A percentile compares a stretch with the other conserved stretches of the same genome.
These are phyloP conservation scores for Amazona finschi DNA, from an alignment of 2,797 vertebrate species.

Conservation along the genomic window DNA sequence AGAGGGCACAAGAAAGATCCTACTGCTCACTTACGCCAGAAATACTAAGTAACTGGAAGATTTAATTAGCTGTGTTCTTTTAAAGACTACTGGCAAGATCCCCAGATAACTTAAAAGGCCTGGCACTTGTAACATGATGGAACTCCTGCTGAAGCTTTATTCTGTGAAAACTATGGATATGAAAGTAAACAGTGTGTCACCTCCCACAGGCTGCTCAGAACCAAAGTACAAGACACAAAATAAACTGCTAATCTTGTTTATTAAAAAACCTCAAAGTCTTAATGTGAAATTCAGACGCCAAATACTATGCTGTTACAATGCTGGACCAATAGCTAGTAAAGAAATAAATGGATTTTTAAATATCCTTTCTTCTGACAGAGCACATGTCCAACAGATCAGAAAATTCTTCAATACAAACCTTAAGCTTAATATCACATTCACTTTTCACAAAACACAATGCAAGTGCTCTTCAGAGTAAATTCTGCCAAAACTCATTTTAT, in stretches of 20 bases:
- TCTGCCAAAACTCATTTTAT: background rate
- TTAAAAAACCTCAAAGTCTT: background rate
- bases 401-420: background rate
- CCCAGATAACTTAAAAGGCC: constrained; percentile 49
- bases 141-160: background rate
- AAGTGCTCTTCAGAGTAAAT: background rate
- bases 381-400: background rate
- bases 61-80: constrained; percentile 66
- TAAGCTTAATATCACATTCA: background rate
- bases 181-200: constrained; percentile 7
- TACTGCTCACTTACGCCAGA: constrained; percentile 23
- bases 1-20: background rate
- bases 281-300: background rate
- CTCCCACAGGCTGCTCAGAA: background rate
- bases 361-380: background rate
- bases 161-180: constrained; percentile 21
- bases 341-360: background rate
- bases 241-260: background rate
- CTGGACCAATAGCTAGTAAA: background rate
- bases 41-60: constrained; percentile 64
- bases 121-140: background rate
- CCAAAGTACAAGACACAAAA: background rate
- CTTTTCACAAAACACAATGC: background rate
- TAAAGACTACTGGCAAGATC: constrained; percentile 47
- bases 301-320: background rate